A percentile compares a stretch with the other conserved stretches of the same genome.
phyloP scores from a whole-genome alignment of 1,140 invertebrate genomes.

The Drosophila baimaii region DNA sequence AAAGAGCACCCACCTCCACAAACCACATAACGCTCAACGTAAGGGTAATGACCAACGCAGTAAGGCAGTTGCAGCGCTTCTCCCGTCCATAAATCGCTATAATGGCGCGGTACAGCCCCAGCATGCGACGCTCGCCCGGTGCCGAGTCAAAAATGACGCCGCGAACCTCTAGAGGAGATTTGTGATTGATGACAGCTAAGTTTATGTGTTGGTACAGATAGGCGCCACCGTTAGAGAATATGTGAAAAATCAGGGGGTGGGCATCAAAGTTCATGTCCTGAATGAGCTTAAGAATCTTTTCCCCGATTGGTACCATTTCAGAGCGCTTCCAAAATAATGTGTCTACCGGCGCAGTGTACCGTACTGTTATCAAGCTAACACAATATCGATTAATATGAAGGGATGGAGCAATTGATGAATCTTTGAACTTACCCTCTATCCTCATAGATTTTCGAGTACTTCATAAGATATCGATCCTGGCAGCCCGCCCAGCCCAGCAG shows the following conservation, averaged over 20 bases:
- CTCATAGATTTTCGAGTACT: constrained; percentile 92
- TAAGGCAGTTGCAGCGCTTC: constrained; percentile 85
- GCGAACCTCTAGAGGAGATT: constrained; percentile 86
- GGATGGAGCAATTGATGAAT: neutral
- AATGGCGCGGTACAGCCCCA: constrained; percentile 86
- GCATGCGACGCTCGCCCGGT: constrained; percentile 87
- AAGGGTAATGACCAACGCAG: constrained; percentile 86
- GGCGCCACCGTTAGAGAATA: constrained; percentile 92
- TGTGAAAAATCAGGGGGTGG: constrained; percentile 91
- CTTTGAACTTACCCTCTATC: constrained; percentile 87
- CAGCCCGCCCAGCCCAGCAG: constrained; percentile 92
- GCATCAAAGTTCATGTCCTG: constrained; percentile 88
- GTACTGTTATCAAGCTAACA: constrained; percentile 89
- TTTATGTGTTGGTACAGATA: constrained; percentile 89
- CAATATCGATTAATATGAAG: neutral
- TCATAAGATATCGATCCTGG: constrained; percentile 90
- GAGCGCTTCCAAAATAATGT: constrained; percentile 88
- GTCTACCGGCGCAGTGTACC: constrained; percentile 89
- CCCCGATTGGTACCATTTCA: constrained; percentile 87
- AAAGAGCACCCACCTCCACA: constrained; percentile 84
- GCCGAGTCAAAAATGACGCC: constrained; percentile 92
- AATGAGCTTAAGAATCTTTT: constrained; percentile 88
- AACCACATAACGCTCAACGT: constrained; percentile 87
- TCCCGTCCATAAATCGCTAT: constrained; percentile 87
- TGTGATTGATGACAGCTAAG: constrained; percentile 85